Percentiles rank a stretch among this genome's conserved stretches.
Conservation (phyloP, 2,113 vertebrate species). For the Panthera uncia region DNA sequence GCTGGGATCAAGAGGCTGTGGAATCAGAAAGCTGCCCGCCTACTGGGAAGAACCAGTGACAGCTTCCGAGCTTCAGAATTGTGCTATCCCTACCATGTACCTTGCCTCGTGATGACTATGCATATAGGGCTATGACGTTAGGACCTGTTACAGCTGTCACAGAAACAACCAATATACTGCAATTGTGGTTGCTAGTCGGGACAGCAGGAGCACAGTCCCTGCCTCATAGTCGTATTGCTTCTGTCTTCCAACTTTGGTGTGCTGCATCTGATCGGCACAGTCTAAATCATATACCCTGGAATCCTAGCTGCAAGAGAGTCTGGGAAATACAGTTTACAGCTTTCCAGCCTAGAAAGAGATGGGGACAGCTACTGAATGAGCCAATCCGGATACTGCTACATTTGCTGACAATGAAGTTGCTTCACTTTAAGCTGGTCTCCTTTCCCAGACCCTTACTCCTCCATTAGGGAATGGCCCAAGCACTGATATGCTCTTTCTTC, state of each 20-base stretch:
- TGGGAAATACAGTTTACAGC: neutral
- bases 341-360: slow-evolving; percentile 6
- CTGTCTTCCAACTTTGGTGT: neutral
- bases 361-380: neutral
- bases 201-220: neutral
- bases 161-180: neutral
- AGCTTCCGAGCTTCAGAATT: neutral
- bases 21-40: neutral
- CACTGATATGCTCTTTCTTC: neutral
- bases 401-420: neutral
- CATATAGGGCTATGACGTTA: neutral
- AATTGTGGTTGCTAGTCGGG: neutral
- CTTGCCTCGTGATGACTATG: neutral
- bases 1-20: neutral
- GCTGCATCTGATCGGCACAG: neutral
- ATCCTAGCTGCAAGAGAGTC: slow-evolving; percentile 50
- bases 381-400: neutral
- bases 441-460: neutral
- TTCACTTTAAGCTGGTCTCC: neutral
- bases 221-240: neutral
- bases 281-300: neutral
- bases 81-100: neutral
- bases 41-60: neutral
- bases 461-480: neutral
- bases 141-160: neutral